phyloP scores from a whole-genome alignment of 2,797 vertebrate species.

The Dermochelys coriacea region DNA sequence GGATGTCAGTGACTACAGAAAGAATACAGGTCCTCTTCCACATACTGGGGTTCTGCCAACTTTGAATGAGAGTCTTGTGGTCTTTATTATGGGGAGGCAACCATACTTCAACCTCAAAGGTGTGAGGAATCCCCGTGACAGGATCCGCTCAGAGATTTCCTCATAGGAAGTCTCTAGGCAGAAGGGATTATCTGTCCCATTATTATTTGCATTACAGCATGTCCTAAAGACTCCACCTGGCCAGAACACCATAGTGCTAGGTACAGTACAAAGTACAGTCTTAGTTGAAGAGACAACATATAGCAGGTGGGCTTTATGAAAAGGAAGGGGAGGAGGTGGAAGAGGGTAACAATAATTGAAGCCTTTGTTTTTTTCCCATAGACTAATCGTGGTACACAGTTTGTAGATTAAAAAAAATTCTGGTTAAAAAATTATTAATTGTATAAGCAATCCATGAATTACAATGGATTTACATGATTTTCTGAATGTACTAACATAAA shows the following conservation, averaged over 20 bases:
- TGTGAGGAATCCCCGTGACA: not conserved
- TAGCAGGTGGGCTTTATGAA: not conserved
- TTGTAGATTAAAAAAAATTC: not conserved
- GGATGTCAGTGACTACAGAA: not conserved
- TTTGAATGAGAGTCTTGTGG: accelerated
- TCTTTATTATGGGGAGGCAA: not conserved
- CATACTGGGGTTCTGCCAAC: not conserved
- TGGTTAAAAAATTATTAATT: not conserved
- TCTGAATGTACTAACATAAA: not conserved
- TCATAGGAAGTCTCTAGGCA: not conserved
- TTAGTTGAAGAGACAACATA: not conserved
- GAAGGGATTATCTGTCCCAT: not conserved
- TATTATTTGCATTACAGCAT: not conserved
- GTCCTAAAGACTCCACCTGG: not conserved
- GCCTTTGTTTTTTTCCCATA: not conserved
- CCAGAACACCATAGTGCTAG: accelerated
- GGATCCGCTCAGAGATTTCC: not conserved
- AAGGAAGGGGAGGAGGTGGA: not conserved
- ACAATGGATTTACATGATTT: not conserved
- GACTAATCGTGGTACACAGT: not conserved
- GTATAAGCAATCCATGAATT: not conserved
- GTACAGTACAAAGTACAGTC: not conserved
- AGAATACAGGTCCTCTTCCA: not conserved
- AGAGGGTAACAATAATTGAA: not conserved
- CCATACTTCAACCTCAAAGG: not conserved